phyloP scores from a whole-genome alignment of 2,888 invertebrate species.

The Spicauda simplicius region DNA sequence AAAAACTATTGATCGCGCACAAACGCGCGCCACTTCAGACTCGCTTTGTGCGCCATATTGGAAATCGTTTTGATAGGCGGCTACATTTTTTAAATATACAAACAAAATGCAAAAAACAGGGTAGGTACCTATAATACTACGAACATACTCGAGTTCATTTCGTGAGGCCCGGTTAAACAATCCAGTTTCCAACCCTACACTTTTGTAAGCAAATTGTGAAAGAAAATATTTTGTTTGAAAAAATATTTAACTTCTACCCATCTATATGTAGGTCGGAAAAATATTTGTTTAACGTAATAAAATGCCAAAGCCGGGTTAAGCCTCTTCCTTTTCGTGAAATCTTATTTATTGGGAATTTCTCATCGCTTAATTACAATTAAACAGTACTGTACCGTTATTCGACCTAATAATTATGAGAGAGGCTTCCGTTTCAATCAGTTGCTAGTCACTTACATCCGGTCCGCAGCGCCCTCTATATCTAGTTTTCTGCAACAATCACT shows the following conservation, averaged over 20 bases:
- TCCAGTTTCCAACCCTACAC: conserved; percentile 10
- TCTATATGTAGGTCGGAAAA: background rate
- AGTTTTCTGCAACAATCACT: too few species aligned
- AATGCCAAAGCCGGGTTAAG: background rate
- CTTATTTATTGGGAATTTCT: background rate
- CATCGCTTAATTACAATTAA: background rate
- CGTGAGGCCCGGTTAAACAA: conserved; percentile 18
- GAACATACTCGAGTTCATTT: conserved; percentile 15
- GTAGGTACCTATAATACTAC: conserved; percentile 12
- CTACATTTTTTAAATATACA: conserved; percentile 44
- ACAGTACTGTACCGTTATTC: too few species aligned
- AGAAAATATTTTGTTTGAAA: conserved; percentile 3
- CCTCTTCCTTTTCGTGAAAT: too few species aligned
- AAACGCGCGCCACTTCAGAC: conserved; percentile 75
- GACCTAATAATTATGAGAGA: too few species aligned
- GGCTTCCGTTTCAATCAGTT: too few species aligned
- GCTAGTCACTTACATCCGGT: too few species aligned
- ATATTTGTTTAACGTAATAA: background rate
- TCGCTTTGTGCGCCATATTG: conserved; percentile 78
- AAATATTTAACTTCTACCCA: background rate
- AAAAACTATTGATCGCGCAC: conserved; percentile 79
- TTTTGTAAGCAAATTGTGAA: conserved; percentile 12
- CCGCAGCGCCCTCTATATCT: too few species aligned
- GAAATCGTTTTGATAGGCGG: conserved; percentile 73
- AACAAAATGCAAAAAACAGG: conserved; percentile 34